Conservation (phyloP, 64 coral and sea anemone species). For the Stylophora pistillata region DNA sequence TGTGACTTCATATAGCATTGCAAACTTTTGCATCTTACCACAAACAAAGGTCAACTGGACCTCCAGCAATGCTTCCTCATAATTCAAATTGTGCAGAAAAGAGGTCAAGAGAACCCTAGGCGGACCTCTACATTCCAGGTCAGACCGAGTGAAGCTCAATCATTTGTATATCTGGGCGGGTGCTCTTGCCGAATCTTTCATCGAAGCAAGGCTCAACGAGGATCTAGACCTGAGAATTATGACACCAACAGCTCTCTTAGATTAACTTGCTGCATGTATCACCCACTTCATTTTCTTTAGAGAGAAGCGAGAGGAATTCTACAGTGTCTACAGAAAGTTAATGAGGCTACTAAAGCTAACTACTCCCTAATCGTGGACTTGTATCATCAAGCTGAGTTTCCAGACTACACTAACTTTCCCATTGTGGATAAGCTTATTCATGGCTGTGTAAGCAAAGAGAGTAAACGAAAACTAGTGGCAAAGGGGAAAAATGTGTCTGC, state of each 20-base stretch:
- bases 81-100: slow-evolving; percentile 71
- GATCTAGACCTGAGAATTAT: slow-evolving; percentile 38
- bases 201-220: slow-evolving; percentile 66
- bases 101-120: slow-evolving; percentile 48
- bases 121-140: slow-evolving; percentile 41
- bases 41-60: slow-evolving; percentile 76
- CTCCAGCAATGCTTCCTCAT: slow-evolving; percentile 40
- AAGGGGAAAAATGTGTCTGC: slow-evolving; percentile 37
- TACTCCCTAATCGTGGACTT: slow-evolving; percentile 52
- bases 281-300: slow-evolving; percentile 64
- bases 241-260: slow-evolving; percentile 35
- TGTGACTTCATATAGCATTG: no score
- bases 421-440: slow-evolving; percentile 68
- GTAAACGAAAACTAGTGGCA: slow-evolving; percentile 62
- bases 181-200: slow-evolving; percentile 68
- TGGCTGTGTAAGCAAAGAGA: slow-evolving; percentile 46
- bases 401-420: slow-evolving; percentile 54
- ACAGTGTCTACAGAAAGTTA: slow-evolving; percentile 35
- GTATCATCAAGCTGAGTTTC: slow-evolving; percentile 70
- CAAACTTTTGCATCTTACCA: no score
- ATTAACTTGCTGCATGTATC: slow-evolving; percentile 66
- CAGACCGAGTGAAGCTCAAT: slow-evolving; percentile 58
- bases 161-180: slow-evolving; percentile 73
- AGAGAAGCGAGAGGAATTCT: slow-evolving; percentile 70
- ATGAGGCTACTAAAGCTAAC: slow-evolving; percentile 46